Percentiles rank a stretch among this genome's conserved stretches.
These are phyloP conservation scores for Phaethornis superciliosus DNA, from an alignment of 2,113 vertebrate genomes.

Conservation along the genomic window DNA sequence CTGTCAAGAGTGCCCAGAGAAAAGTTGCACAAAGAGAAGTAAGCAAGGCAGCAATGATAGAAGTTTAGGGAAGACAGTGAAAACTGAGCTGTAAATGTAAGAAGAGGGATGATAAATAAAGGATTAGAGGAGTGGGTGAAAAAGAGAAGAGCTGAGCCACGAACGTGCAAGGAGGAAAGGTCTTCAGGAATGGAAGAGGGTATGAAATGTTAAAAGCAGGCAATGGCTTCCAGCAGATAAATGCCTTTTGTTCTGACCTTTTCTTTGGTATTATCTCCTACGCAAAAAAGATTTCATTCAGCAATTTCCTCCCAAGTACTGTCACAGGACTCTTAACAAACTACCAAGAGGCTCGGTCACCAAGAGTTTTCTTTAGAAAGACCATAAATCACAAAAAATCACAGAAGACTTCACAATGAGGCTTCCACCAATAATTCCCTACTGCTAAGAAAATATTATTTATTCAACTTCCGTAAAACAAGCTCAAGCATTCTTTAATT, in stretches of 20 bases:
- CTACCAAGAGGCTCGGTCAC: not conserved
- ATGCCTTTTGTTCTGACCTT: slow-evolving; percentile 32
- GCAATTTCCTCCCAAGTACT: not conserved
- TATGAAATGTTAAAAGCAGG: not conserved
- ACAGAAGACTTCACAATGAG: not conserved
- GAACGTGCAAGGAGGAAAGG: not conserved
- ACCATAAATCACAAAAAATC: not conserved
- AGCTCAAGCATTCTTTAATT: not conserved
- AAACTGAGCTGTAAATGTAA: not conserved
- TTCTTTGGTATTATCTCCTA: slow-evolving; percentile 7
- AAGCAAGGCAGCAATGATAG: accelerated
- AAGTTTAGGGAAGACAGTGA: not conserved
- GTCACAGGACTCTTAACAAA: not conserved
- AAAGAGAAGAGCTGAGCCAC: not conserved
- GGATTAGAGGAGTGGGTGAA: not conserved
- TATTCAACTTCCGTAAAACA: not conserved
- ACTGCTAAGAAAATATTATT: not conserved
- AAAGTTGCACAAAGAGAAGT: not conserved
- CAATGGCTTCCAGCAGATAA: slow-evolving; percentile 2
- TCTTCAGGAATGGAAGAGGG: not conserved
- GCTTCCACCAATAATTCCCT: not conserved
- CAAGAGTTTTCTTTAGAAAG: not conserved
- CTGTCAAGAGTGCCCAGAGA: not conserved
- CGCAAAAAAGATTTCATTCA: not conserved
- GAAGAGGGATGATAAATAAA: not conserved